Conservation (phyloP, 2,113 vertebrate species). For the Ranitomeya variabilis region DNA sequence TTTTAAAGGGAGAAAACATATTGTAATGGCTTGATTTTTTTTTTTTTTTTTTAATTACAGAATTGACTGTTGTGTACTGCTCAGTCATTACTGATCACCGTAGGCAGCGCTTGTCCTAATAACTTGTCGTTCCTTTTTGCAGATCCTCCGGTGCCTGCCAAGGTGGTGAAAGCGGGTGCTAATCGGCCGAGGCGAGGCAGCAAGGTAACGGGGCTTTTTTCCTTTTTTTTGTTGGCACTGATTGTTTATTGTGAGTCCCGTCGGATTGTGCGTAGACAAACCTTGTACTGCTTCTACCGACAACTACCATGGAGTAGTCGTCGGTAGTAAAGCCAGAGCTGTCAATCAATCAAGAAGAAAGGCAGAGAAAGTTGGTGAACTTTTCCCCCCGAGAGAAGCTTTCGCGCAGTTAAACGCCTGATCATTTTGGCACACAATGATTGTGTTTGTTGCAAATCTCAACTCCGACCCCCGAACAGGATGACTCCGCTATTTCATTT, state of each 20-base stretch:
- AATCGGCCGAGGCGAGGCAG: conserved; percentile 85
- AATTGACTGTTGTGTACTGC: background rate
- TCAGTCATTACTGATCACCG: background rate
- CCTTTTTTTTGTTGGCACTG: background rate
- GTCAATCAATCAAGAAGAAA: too few species aligned
- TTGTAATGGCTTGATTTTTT: too few species aligned
- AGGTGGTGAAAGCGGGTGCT: conserved; percentile 91
- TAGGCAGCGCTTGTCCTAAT: background rate
- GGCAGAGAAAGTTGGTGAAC: too few species aligned
- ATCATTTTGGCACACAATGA: too few species aligned
- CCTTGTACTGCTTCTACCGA: background rate
- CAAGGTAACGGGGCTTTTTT: conserved; percentile 79
- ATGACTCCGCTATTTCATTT: too few species aligned
- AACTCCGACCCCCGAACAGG: too few species aligned
- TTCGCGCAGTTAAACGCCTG: too few species aligned
- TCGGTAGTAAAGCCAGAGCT: too few species aligned
- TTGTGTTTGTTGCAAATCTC: too few species aligned
- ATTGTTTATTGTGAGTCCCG: background rate
- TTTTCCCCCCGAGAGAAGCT: too few species aligned
- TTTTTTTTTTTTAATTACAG: background rate
- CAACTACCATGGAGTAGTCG: background rate
- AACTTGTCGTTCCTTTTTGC: conserved; percentile 45
- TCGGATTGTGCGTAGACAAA: background rate
- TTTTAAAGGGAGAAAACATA: too few species aligned
- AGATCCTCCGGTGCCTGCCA: conserved; percentile 87